Percentiles rank a stretch among this genome's conserved stretches.
phyloP scores from a whole-genome alignment of 2,113 vertebrate genomes.

The Panurus biarmicus region DNA sequence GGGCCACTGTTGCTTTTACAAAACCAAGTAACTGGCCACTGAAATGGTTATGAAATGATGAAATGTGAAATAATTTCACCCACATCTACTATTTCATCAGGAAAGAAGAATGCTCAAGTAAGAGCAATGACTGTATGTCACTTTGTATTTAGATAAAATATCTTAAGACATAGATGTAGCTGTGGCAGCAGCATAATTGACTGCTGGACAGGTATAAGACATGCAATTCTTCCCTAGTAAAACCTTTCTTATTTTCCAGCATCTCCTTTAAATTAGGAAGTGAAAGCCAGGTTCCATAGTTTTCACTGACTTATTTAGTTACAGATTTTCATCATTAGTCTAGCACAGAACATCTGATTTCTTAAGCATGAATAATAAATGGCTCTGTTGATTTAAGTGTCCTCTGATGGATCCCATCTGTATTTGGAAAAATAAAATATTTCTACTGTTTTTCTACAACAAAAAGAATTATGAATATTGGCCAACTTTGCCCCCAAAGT shows the following conservation, averaged over 20 bases:
- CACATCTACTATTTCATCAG: neutral
- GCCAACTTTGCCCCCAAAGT: neutral
- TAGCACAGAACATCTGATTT: neutral
- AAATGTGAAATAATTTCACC: neutral
- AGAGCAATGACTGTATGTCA: neutral
- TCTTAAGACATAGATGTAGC: neutral
- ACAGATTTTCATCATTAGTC: neutral
- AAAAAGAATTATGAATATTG: neutral
- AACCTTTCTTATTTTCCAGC: neutral
- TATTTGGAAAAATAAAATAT: neutral
- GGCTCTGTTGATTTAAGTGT: neutral
- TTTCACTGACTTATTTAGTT: neutral
- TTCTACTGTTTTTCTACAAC: neutral
- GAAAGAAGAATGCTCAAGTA: neutral
- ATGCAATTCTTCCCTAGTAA: neutral
- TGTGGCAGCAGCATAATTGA: neutral
- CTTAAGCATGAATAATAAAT: conserved; percentile 19
- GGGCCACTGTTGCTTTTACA: neutral
- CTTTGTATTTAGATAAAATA: neutral
- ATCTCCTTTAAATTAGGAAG: neutral
- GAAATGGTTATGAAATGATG: neutral
- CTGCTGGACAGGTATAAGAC: neutral
- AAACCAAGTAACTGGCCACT: neutral
- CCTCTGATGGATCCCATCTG: neutral
- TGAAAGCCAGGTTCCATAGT: neutral